Evolutionary conservation across 2,888 invertebrate genomes (phyloP).

Genomic region (Mesorhabditis spiculigera): DNA sequence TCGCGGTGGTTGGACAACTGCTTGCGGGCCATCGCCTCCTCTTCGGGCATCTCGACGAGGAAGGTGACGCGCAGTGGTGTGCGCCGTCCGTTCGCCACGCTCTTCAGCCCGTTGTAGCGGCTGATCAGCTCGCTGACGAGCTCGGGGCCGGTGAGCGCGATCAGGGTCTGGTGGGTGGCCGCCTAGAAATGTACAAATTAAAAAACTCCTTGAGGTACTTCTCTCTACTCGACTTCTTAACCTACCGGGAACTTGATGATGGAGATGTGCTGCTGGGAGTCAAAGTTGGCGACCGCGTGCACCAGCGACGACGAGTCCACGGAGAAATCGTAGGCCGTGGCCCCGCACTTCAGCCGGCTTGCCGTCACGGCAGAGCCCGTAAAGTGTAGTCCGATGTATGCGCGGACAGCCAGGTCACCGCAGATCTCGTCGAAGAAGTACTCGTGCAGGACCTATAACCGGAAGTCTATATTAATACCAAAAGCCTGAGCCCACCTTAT

Average conservation of each 20-base stretch:
- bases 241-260: slow-evolving; percentile 25
- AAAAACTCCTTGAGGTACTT: slow-evolving; percentile 8
- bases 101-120: slow-evolving; percentile 20
- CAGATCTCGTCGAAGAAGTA: slow-evolving; percentile 48
- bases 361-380: slow-evolving; percentile 10
- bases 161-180: not conserved
- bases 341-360: slow-evolving; percentile 9
- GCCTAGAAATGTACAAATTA: not conserved
- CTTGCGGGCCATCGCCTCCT: slow-evolving; percentile 2
- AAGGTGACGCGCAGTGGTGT: not conserved
- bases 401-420: slow-evolving; percentile 31
- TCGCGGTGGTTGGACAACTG: slow-evolving; percentile 10
- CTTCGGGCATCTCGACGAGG: slow-evolving; percentile 14
- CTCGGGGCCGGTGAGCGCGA: slow-evolving; percentile 25
- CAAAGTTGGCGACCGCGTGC: slow-evolving; percentile 9
- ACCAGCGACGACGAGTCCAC: slow-evolving; percentile 20
- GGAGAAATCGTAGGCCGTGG: slow-evolving; percentile 23
- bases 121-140: slow-evolving; percentile 28
- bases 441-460: slow-evolving; percentile 46
- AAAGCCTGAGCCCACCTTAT: slow-evolving; percentile 16
- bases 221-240: slow-evolving; percentile 11
- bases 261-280: slow-evolving; percentile 18
- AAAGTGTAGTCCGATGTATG: slow-evolving; percentile 31
- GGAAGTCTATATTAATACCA: not conserved
- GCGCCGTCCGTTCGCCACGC: slow-evolving; percentile 7